Percentiles rank a stretch among this genome's conserved stretches.
phyloP scores from a whole-genome alignment of 2,797 vertebrate genomes.

The Vireo griseus region DNA sequence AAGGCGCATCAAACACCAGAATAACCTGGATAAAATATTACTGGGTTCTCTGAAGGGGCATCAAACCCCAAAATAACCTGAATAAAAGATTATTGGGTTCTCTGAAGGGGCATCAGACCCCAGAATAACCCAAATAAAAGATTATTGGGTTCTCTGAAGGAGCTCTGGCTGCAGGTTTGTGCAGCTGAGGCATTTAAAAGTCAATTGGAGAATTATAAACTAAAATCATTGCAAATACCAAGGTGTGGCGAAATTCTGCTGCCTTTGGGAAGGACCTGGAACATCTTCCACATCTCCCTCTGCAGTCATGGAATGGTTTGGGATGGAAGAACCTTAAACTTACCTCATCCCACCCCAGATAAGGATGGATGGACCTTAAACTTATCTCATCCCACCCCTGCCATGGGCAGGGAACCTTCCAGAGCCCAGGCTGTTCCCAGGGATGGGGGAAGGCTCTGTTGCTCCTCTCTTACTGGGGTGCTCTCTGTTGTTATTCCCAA shows the following conservation, averaged over 20 bases:
- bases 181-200: not conserved
- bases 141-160: not conserved
- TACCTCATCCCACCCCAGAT: too few relatives aligned
- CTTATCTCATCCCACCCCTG: not conserved
- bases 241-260: not conserved
- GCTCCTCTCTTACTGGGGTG: not conserved
- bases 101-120: too few relatives aligned
- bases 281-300: not conserved
- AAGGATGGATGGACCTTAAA: too few relatives aligned
- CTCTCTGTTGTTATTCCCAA: not conserved
- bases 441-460: not conserved
- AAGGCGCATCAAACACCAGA: too few relatives aligned
- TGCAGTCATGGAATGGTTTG: not conserved
- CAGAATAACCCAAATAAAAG: too few relatives aligned
- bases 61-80: too few relatives aligned
- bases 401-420: not conserved
- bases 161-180: not conserved
- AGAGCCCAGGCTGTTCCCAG: fast-evolving
- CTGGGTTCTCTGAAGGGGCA: too few relatives aligned
- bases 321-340: too few relatives aligned
- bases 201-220: not conserved
- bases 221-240: fast-evolving
- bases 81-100: too few relatives aligned
- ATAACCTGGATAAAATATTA: too few relatives aligned
- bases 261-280: not conserved